Conservation (phyloP, 2,888 invertebrate genomes). For the Hypsopygia costalis region DNA sequence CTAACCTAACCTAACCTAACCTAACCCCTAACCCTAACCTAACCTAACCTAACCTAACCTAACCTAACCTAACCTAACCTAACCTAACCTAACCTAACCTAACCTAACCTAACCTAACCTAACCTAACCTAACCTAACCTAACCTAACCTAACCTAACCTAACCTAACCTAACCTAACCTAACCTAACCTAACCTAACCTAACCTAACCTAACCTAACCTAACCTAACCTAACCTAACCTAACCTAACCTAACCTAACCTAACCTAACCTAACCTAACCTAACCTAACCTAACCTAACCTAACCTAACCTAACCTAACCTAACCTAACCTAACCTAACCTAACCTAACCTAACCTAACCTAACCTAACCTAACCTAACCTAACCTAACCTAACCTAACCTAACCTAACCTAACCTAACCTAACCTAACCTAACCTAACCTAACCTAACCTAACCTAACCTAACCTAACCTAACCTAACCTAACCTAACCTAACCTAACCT, state of each 20-base stretch:
- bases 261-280: conserved; percentile 16
- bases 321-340: conserved; percentile 16
- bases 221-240: conserved; percentile 16
- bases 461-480: no score
- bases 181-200: conserved; percentile 18
- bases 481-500: no score
- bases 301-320: conserved; percentile 17
- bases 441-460: conserved; percentile 14
- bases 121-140: conserved; percentile 19
- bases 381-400: no score
- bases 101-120: conserved; percentile 20
- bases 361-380: no score
- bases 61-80: conserved; percentile 21
- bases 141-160: conserved; percentile 18
- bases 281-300: conserved; percentile 17
- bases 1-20: conserved; percentile 17
- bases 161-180: conserved; percentile 18
- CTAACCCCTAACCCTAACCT: conserved; percentile 16
- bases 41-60: conserved; percentile 20
- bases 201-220: conserved; percentile 17
- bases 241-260: conserved; percentile 14
- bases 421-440: conserved; percentile 13
- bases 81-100: conserved; percentile 20
- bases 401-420: conserved; percentile 16
- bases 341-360: conserved; percentile 16